Evolutionary conservation across 2,888 invertebrate species (phyloP).

Genomic region (Eilema griseolum): DNA sequence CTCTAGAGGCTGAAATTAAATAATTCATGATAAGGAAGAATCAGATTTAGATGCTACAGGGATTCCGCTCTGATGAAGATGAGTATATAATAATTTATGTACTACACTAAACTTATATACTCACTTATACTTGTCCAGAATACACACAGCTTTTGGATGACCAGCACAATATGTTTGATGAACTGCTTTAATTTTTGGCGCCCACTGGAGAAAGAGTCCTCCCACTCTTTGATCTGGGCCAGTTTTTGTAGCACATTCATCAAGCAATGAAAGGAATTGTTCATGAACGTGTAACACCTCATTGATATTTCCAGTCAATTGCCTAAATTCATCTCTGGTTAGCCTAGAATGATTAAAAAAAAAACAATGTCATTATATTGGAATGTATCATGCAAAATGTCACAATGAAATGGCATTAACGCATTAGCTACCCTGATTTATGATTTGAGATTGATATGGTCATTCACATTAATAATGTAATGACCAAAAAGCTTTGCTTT

Average conservation of each 20-base stretch:
- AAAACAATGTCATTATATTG: background rate
- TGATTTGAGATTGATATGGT: no score
- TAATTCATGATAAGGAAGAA: background rate
- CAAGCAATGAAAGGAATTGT: conserved; percentile 92
- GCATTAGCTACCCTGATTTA: background rate
- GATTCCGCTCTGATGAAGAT: background rate
- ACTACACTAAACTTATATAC: conserved; percentile 56
- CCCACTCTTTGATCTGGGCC: conserved; percentile 95
- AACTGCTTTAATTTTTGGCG: conserved; percentile 93
- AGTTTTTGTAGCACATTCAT: conserved; percentile 91
- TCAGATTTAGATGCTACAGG: background rate
- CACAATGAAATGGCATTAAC: background rate
- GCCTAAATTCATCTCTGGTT: conserved; percentile 94
- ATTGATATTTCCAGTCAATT: conserved; percentile 95
- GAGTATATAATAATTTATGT: background rate
- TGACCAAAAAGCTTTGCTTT: no score
- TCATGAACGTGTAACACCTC: conserved; percentile 95
- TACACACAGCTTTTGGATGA: conserved; percentile 97
- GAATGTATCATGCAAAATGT: background rate
- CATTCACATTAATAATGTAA: no score
- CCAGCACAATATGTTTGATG: conserved; percentile 96
- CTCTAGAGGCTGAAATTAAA: background rate
- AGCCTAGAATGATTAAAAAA: conserved; percentile 85
- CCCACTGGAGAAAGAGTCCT: conserved; percentile 95
- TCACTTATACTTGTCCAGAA: conserved; percentile 97